A percentile compares a stretch with the other conserved stretches of the same genome.
phyloP scores from a whole-genome alignment of 1,140 invertebrate species.

The Drosophila bipectinata region DNA sequence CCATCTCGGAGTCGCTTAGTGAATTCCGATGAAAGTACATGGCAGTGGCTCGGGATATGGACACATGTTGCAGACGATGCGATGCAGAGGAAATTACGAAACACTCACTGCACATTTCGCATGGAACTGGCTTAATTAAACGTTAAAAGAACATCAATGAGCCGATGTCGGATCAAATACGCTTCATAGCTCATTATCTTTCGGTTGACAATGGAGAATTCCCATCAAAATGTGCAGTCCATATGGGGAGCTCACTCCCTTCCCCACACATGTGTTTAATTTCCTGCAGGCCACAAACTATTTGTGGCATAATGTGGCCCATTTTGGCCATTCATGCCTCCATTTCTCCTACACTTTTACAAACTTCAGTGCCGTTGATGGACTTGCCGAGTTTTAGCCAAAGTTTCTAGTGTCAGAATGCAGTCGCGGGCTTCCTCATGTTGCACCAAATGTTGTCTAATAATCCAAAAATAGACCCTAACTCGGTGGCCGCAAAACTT shows the following conservation, averaged over 20 bases:
- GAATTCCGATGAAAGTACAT: slow-evolving; percentile 32
- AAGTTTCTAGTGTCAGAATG: slow-evolving; percentile 13
- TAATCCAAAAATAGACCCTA: slow-evolving; percentile 54
- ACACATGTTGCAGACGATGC: slow-evolving; percentile 48
- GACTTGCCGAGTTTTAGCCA: slow-evolving; percentile 32
- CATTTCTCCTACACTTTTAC: slow-evolving; percentile 46
- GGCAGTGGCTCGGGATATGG: slow-evolving; percentile 11
- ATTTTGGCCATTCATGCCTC: slow-evolving; percentile 19
- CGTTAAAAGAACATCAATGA: slow-evolving; percentile 29
- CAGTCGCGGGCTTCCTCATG: slow-evolving; percentile 35
- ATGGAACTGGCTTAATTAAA: slow-evolving; percentile 59
- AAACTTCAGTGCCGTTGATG: slow-evolving; percentile 51
- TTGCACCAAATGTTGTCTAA: slow-evolving; percentile 75
- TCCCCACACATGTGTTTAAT: slow-evolving; percentile 66
- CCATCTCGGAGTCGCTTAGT: slow-evolving; percentile 44
- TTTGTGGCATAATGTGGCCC: slow-evolving; percentile 54
- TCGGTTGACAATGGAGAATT: slow-evolving; percentile 51
- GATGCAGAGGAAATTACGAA: slow-evolving; percentile 74
- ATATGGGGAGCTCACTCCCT: background rate
- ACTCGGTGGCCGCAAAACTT: slow-evolving; percentile 70
- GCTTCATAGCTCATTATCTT: slow-evolving; percentile 42
- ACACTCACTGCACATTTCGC: slow-evolving; percentile 59
- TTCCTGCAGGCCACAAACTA: slow-evolving; percentile 64
- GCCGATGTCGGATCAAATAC: slow-evolving; percentile 18
- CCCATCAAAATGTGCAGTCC: slow-evolving; percentile 57